phyloP scores from a whole-genome alignment of 2,888 invertebrate species.

The Thymelicus acteon region DNA sequence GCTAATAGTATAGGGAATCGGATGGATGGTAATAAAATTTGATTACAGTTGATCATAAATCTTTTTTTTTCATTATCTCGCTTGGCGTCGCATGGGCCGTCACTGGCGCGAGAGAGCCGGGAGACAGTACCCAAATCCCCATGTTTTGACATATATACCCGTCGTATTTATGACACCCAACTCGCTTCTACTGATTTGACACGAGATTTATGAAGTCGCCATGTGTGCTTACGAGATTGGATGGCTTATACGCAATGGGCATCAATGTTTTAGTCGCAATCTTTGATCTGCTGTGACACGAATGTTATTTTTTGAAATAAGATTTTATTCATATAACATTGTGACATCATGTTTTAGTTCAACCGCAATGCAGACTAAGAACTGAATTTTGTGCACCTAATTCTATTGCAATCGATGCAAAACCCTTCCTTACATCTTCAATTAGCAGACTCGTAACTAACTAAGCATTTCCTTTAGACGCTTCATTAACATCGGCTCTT shows the following conservation, averaged over 20 bases:
- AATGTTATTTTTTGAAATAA: not conserved
- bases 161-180: conserved; percentile 76
- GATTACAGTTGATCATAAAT: conserved; percentile 83
- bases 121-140: conserved; percentile 74
- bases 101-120: conserved; percentile 62
- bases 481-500: conserved; percentile 39
- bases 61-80: conserved; percentile 81
- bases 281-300: not conserved
- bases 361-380: not conserved
- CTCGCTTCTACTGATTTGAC: conserved; percentile 70
- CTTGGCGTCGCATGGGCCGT: conserved; percentile 61
- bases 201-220: conserved; percentile 80
- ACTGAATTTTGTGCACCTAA: not conserved
- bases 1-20: conserved; percentile 63
- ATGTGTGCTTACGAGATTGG: conserved; percentile 76
- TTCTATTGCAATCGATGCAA: conserved; percentile 55
- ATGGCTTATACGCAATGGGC: conserved; percentile 68
- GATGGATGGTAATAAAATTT: conserved; percentile 77
- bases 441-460: conserved; percentile 31
- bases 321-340: not conserved
- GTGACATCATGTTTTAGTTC: not conserved
- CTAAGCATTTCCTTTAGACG: conserved; percentile 36
- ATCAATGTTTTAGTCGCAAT: conserved; percentile 13
- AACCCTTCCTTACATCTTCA: conserved; percentile 46
- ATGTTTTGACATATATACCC: conserved; percentile 82